Evolutionary conservation across 2,113 vertebrate genomes (phyloP).

Genomic region (Oceanites oceanicus): DNA sequence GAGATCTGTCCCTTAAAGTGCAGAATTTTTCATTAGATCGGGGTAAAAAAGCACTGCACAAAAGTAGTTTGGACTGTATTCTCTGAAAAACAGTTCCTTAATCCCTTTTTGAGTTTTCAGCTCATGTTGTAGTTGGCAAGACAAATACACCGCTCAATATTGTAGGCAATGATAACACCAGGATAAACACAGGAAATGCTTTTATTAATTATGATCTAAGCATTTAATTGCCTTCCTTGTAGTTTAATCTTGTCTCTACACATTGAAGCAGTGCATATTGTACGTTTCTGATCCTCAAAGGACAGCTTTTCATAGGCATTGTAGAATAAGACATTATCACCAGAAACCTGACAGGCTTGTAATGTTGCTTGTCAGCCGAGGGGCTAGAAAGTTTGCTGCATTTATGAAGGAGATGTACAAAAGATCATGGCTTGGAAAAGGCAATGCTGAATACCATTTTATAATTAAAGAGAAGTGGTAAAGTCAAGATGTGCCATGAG

Average conservation of each 20-base stretch:
- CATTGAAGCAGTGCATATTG: constrained; percentile 48
- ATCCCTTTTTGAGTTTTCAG: constrained; percentile 27
- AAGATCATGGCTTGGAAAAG: constrained; percentile 4
- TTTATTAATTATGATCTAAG: constrained; percentile 67
- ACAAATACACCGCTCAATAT: constrained; percentile 30
- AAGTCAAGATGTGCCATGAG: not conserved
- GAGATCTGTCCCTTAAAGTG: not conserved
- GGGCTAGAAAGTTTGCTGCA: constrained; percentile 33
- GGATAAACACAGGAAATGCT: constrained; percentile 54
- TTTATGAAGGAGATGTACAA: constrained; percentile 29
- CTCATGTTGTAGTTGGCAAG: constrained; percentile 50
- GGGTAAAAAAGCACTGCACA: not conserved
- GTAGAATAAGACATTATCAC: constrained; percentile 64
- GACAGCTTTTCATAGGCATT: constrained; percentile 30
- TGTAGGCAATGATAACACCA: constrained; percentile 62
- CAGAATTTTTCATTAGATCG: not conserved
- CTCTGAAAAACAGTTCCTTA: not conserved
- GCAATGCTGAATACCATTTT: not conserved
- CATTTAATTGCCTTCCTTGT: constrained; percentile 69
- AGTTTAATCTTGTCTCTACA: constrained; percentile 70
- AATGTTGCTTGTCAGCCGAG: constrained; percentile 47
- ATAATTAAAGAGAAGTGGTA: constrained; percentile 1
- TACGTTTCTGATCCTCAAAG: constrained; percentile 60
- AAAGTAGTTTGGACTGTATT: not conserved
- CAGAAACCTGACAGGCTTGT: constrained; percentile 52